A percentile compares a stretch with the other conserved stretches of the same genome.
phyloP scores from a whole-genome alignment of 2,888 invertebrate species.

The Ormyrus thymus region DNA sequence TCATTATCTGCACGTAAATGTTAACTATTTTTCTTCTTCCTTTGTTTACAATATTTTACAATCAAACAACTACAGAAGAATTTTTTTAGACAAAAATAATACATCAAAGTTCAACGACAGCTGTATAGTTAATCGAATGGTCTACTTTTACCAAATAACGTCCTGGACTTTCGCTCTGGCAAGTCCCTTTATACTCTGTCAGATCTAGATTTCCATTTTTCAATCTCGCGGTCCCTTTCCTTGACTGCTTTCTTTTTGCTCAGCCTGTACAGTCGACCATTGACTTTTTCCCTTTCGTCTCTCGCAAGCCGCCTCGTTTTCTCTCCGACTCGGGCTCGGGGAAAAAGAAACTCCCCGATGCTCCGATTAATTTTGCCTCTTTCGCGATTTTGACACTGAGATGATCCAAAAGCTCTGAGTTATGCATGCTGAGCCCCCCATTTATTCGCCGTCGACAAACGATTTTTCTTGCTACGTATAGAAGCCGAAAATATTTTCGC shows the following conservation, averaged over 20 bases:
- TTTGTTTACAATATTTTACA: no score
- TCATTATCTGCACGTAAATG: no score
- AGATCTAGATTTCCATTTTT: constrained; percentile 39
- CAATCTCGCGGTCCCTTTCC: background rate
- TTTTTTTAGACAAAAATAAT: no score
- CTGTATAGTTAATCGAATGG: no score
- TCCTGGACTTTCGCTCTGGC: no score
- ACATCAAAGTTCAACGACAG: no score
- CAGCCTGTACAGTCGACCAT: background rate
- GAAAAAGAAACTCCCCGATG: background rate
- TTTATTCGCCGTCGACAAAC: background rate
- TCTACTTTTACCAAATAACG: no score
- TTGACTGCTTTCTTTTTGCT: background rate
- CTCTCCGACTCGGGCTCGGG: background rate
- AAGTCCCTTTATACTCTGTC: background rate
- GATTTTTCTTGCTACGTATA: constrained; percentile 14
- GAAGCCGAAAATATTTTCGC: no score
- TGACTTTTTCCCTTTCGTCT: background rate
- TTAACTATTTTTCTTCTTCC: no score
- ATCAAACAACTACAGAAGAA: no score
- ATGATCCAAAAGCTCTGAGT: constrained; percentile 17
- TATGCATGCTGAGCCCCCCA: constrained; percentile 37
- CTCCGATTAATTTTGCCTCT: constrained; percentile 35
- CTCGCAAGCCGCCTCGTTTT: background rate
- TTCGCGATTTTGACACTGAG: background rate